A percentile compares a stretch with the other conserved stretches of the same genome.
Evolutionary conservation across 2,888 invertebrate genomes (phyloP).

Genomic region (Clitarchus hookeri): DNA sequence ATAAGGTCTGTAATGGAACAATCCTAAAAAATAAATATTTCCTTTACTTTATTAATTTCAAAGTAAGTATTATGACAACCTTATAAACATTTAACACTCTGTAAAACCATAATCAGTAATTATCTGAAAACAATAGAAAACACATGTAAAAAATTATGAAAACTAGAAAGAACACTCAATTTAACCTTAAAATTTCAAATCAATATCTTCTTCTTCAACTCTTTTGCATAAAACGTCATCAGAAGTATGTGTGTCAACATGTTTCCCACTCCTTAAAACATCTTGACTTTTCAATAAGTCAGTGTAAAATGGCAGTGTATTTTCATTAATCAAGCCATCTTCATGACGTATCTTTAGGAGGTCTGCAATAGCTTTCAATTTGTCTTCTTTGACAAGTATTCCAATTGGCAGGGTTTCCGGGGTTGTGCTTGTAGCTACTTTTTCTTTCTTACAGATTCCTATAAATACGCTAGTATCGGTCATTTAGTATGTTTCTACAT

Average conservation of each 20-base stretch:
- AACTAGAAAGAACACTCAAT: background rate
- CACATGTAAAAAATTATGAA: background rate
- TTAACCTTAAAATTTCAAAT: background rate
- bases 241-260: background rate
- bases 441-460: background rate
- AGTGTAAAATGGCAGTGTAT: background rate
- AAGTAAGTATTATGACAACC: background rate
- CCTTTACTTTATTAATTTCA: too few relatives aligned
- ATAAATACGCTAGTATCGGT: background rate
- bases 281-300: constrained; percentile 1
- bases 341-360: background rate
- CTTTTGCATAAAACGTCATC: background rate
- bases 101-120: background rate
- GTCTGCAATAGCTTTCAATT: background rate
- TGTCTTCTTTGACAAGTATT: background rate
- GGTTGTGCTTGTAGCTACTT: background rate
- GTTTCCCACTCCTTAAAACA: background rate
- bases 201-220: background rate
- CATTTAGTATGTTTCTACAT: background rate
- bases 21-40: too few relatives aligned
- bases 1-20: background rate
- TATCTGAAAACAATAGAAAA: background rate
- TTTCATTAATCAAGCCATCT: background rate
- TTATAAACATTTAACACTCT: background rate
- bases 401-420: background rate